A percentile compares a stretch with the other conserved stretches of the same genome.
Conservation (phyloP, 1,140 invertebrate species). For the Eciton burchellii region DNA sequence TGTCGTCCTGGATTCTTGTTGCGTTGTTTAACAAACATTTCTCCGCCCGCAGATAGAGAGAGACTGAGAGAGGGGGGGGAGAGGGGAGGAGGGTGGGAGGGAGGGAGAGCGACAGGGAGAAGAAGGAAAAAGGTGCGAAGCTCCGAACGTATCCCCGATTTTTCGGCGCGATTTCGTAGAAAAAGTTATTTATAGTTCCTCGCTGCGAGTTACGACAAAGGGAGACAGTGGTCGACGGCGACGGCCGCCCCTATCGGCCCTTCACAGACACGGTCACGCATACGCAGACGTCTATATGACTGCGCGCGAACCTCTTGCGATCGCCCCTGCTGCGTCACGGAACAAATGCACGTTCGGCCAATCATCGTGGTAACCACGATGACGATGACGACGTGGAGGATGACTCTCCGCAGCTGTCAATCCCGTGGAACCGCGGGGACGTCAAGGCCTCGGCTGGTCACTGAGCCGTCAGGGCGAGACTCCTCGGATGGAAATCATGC, state of each 20-base stretch:
- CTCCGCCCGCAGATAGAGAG: no score
- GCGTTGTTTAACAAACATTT: no score
- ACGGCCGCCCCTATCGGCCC: slow-evolving; percentile 61
- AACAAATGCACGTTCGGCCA: slow-evolving; percentile 82
- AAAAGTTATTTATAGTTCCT: slow-evolving; percentile 55
- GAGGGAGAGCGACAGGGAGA: no score
- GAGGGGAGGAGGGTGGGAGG: no score
- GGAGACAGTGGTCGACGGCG: slow-evolving; percentile 41
- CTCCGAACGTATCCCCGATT: background rate
- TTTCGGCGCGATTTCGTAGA: slow-evolving; percentile 17
- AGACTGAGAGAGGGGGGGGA: no score
- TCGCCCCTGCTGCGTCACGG: slow-evolving; percentile 83
- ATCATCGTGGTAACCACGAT: slow-evolving; percentile 76
- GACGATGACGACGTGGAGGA: slow-evolving; percentile 77
- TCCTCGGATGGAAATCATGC: slow-evolving; percentile 55
- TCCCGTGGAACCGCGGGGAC: slow-evolving; percentile 60
- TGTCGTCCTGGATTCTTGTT: no score
- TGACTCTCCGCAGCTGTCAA: slow-evolving; percentile 81
- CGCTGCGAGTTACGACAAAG: slow-evolving; percentile 41
- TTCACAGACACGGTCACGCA: slow-evolving; percentile 49
- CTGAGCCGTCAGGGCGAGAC: slow-evolving; percentile 47
- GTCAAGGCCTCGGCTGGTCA: slow-evolving; percentile 65
- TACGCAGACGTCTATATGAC: slow-evolving; percentile 27
- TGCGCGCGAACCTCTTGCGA: slow-evolving; percentile 52
- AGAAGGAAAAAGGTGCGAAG: background rate